phyloP scores from a whole-genome alignment of 2,113 vertebrate species.

The Rhipidura dahli region DNA sequence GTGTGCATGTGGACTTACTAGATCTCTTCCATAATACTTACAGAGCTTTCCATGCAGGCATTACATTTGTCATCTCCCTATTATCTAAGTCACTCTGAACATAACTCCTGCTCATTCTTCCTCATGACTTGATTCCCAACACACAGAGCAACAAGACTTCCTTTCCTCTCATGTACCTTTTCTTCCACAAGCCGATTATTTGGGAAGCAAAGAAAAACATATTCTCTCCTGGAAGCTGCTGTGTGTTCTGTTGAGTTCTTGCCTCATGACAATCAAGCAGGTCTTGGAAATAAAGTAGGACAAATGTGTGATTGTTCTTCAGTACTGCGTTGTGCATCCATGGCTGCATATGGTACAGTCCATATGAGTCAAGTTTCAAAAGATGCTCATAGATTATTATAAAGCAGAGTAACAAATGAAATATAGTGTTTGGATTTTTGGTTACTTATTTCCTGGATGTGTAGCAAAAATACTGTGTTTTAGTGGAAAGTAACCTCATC shows the following conservation, averaged over 20 bases:
- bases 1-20: not conserved
- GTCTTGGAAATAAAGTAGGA: not conserved
- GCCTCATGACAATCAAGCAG: not conserved
- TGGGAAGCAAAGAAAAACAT: not conserved
- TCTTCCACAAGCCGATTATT: not conserved
- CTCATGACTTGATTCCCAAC: not conserved
- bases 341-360: not conserved
- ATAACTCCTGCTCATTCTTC: not conserved
- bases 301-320: not conserved
- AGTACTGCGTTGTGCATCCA: accelerated
- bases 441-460: not conserved
- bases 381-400: not conserved
- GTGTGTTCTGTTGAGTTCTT: not conserved
- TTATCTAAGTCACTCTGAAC: not conserved
- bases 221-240: not conserved
- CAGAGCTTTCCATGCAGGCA: not conserved
- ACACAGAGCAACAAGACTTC: not conserved
- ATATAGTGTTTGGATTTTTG: not conserved
- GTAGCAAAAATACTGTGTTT: not conserved
- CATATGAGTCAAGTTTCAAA: not conserved
- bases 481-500: not conserved
- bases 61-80: not conserved
- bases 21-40: not conserved
- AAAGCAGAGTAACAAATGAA: not conserved
- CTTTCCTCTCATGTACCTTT: not conserved